Percentiles rank a stretch among this genome's conserved stretches.
These are phyloP conservation scores for Coenobita brevimanus DNA, from an alignment of 1,140 invertebrate species.

Conservation along the genomic window DNA sequence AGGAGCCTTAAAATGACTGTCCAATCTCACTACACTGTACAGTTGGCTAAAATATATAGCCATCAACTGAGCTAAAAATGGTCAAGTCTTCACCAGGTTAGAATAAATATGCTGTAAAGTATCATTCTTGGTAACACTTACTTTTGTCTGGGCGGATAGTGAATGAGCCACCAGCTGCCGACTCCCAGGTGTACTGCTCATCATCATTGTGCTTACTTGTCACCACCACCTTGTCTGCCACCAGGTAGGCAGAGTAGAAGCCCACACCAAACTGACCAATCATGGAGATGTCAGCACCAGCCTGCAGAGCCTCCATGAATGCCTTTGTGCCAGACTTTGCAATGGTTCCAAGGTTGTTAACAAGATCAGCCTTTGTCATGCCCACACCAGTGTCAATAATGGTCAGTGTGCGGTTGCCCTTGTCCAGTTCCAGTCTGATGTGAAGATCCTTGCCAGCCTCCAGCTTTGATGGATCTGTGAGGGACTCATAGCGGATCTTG, in stretches of 20 bases:
- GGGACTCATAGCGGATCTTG: slow-evolving; percentile 84
- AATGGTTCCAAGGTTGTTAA: slow-evolving; percentile 97
- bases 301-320: slow-evolving; percentile 96
- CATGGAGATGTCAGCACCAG: slow-evolving; percentile 96
- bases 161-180: slow-evolving; percentile 93
- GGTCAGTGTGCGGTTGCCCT: slow-evolving; percentile 89
- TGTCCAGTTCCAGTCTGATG: slow-evolving; percentile 94
- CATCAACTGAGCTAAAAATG: no score
- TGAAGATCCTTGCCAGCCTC: slow-evolving; percentile 91
- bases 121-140: slow-evolving; percentile 73
- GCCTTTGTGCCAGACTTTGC: slow-evolving; percentile 97
- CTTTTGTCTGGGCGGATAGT: slow-evolving; percentile 83
- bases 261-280: slow-evolving; percentile 98
- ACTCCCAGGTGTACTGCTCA: slow-evolving; percentile 95
- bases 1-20: no score
- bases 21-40: no score
- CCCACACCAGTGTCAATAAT: slow-evolving; percentile 88
- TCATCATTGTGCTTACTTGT: slow-evolving; percentile 97
- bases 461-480: slow-evolving; percentile 91
- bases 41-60: no score
- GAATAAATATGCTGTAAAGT: neutral
- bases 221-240: slow-evolving; percentile 95
- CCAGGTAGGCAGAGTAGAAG: slow-evolving; percentile 98
- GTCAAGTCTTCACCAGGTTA: no score
- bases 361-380: slow-evolving; percentile 96